Conservation (phyloP, 35 echinoderm and acorn worm genomes). For the Apostichopus japonicus region DNA sequence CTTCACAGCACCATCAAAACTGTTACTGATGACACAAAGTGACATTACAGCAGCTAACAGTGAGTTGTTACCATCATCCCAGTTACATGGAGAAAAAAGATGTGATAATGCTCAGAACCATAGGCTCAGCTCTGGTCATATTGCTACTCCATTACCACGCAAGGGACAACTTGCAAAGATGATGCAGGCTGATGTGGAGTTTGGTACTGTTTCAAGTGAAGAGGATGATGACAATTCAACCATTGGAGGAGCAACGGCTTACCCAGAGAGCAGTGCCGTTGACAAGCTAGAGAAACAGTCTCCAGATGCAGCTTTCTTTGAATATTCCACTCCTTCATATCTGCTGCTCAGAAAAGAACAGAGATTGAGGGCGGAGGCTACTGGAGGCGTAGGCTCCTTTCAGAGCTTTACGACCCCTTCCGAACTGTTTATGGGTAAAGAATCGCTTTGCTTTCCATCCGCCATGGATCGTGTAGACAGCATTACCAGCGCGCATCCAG, state of each 20-base stretch:
- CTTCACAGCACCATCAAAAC: too few species aligned
- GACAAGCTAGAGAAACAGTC: not conserved
- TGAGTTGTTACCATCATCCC: too few species aligned
- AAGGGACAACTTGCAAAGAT: not conserved
- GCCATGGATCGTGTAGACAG: not conserved
- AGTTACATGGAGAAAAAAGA: too few species aligned
- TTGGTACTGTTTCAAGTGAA: conserved; percentile 13
- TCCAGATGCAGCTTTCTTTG: not conserved
- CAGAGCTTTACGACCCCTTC: conserved; percentile 49
- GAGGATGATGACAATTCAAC: not conserved
- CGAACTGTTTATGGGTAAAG: conserved; percentile 2
- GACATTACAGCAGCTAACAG: too few species aligned
- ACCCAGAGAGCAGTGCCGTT: not conserved
- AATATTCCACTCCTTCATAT: conserved; percentile 46
- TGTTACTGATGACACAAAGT: too few species aligned
- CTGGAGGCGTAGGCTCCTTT: conserved; percentile 37
- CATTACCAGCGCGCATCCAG: not conserved
- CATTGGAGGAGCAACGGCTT: not conserved
- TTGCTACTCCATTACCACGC: not conserved
- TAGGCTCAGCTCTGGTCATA: not conserved
- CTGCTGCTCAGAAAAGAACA: conserved; percentile 23
- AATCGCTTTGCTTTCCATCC: not conserved
- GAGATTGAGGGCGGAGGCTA: not conserved
- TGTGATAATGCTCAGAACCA: too few species aligned
- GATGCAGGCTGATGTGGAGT: not conserved